These are phyloP conservation scores for Empidonax traillii DNA, from an alignment of 2,113 vertebrate species.

Conservation along the genomic window DNA sequence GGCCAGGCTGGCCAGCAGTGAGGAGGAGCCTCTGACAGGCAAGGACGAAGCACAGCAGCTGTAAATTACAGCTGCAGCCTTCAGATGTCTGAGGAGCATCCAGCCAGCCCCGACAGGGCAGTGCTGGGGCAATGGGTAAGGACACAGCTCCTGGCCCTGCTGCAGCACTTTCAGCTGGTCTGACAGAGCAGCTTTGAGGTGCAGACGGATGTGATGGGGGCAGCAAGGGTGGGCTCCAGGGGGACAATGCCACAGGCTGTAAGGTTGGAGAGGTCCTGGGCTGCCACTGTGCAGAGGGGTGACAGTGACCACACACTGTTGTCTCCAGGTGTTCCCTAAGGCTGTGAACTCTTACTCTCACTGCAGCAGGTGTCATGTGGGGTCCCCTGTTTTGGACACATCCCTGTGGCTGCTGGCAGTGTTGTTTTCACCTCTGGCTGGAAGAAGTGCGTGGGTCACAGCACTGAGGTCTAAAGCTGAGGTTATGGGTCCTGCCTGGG, in stretches of 20 bases:
- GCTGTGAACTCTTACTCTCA: background rate
- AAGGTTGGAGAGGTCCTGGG: background rate
- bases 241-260: background rate
- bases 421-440: background rate
- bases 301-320: background rate
- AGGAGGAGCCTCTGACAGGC: background rate
- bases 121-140: background rate
- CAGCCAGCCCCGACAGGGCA: background rate
- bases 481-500: background rate
- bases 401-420: background rate
- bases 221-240: background rate
- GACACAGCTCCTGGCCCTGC: background rate
- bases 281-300: background rate
- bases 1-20: background rate
- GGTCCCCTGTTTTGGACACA: background rate
- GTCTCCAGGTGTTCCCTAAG: background rate
- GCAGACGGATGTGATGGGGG: accelerated
- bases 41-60: background rate
- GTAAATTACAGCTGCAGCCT: constrained; percentile 6
- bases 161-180: background rate
- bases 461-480: background rate
- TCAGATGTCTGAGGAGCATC: background rate
- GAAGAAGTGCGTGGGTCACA: background rate
- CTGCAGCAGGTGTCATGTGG: background rate
- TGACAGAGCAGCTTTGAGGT: background rate